Evolutionary conservation across 2,888 invertebrate species (phyloP).

Genomic region (Pinctada fucata): DNA sequence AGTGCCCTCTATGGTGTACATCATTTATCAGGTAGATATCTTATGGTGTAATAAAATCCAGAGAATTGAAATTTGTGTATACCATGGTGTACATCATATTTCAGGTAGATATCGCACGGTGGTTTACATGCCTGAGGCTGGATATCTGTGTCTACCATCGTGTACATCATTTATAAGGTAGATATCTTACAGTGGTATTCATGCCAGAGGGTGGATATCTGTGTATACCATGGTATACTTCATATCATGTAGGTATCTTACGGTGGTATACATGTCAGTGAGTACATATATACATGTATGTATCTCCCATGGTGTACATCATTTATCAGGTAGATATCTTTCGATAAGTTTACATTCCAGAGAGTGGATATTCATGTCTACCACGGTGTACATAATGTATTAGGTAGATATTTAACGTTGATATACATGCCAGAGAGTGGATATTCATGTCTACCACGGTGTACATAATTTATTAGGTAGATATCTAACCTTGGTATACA

Average conservation of each 20-base stretch:
- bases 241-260: conserved; percentile 55
- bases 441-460: conserved; percentile 85
- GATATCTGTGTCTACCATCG: too few relatives aligned
- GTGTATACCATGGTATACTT: conserved; percentile 85
- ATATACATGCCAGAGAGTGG: conserved; percentile 87
- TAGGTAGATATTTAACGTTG: conserved; percentile 84
- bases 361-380: conserved; percentile 89
- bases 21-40: conserved; percentile 81
- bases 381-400: conserved; percentile 84
- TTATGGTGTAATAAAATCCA: too few relatives aligned
- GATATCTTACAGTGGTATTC: conserved; percentile 80
- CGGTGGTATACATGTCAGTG: too few relatives aligned
- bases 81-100: conserved; percentile 84
- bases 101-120: not conserved
- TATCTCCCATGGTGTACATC: conserved; percentile 84
- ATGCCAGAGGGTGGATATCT: conserved; percentile 88
- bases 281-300: conserved; percentile 73
- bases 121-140: too few relatives aligned
- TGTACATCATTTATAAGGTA: conserved; percentile 59
- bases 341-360: conserved; percentile 71
- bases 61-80: conserved; percentile 89
- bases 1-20: conserved; percentile 84
- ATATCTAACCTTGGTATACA: conserved; percentile 50
- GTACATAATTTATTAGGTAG: conserved; percentile 82
- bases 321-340: conserved; percentile 80